Conservation (phyloP, 1,140 invertebrate species). For the Myzus persicae region DNA sequence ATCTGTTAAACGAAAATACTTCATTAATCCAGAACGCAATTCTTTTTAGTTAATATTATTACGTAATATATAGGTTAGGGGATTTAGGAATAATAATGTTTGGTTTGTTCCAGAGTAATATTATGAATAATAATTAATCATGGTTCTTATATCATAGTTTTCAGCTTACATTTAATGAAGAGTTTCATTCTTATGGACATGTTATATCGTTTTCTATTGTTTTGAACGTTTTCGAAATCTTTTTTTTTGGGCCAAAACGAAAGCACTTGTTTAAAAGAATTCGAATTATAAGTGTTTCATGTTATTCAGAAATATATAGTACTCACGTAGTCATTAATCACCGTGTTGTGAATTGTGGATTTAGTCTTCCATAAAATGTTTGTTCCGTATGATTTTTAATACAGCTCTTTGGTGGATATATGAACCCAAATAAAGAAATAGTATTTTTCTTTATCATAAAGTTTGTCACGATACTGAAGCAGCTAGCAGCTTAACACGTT, state of each 20-base stretch:
- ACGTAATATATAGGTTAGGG: no score
- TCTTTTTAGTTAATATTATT: no score
- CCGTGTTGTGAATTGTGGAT: neutral
- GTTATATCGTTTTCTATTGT: neutral
- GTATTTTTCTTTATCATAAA: neutral
- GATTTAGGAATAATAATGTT: neutral
- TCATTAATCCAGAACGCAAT: no score
- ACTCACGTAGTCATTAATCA: slow-evolving; percentile 1
- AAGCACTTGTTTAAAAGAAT: neutral
- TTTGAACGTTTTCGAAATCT: neutral
- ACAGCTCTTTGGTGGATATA: neutral
- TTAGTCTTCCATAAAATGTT: neutral
- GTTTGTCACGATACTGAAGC: neutral
- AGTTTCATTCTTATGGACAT: neutral
- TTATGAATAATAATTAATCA: neutral
- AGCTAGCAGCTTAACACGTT: neutral
- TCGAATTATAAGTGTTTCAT: neutral
- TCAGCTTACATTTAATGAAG: neutral
- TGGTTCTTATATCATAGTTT: neutral
- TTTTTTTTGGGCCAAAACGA: neutral
- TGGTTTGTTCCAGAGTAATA: neutral
- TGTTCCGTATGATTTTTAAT: slow-evolving; percentile 4
- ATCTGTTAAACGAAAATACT: no score
- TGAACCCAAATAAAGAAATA: neutral
- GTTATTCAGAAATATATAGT: neutral